These are phyloP conservation scores for Tyrannus savana DNA, from an alignment of 2,113 vertebrate species.

Conservation along the genomic window DNA sequence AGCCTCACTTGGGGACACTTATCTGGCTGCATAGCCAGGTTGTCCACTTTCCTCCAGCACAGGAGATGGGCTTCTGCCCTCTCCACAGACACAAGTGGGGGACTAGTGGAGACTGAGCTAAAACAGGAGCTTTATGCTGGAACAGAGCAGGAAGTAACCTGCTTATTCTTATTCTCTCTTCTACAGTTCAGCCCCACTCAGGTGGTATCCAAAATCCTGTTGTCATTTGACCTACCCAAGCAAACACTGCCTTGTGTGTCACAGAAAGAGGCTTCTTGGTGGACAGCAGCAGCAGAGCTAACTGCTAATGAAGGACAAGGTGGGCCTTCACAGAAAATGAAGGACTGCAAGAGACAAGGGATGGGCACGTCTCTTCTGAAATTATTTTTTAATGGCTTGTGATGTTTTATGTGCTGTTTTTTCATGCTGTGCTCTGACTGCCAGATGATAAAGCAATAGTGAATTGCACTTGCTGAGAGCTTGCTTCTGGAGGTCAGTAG, in stretches of 20 bases:
- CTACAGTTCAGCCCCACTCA: neutral
- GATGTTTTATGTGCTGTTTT: neutral
- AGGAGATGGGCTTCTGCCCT: neutral
- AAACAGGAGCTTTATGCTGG: neutral
- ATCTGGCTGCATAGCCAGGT: neutral
- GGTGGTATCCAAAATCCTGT: neutral
- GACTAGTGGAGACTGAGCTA: neutral
- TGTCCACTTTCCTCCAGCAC: neutral
- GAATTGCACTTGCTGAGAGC: neutral
- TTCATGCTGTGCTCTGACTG: neutral
- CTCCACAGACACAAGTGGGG: fast-evolving
- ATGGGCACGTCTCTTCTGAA: neutral
- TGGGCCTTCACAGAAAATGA: neutral
- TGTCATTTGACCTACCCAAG: neutral
- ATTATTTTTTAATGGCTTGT: neutral
- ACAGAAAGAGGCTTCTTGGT: neutral
- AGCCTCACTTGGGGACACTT: neutral
- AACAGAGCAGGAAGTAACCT: neutral
- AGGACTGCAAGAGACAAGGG: neutral
- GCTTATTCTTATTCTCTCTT: neutral
- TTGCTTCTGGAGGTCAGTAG: neutral
- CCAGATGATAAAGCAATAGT: neutral
- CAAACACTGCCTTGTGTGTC: neutral
- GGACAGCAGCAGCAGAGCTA: neutral
- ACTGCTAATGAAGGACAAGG: neutral